phyloP scores from a whole-genome alignment of 1,140 invertebrate species.

The Anastrepha obliqua region DNA sequence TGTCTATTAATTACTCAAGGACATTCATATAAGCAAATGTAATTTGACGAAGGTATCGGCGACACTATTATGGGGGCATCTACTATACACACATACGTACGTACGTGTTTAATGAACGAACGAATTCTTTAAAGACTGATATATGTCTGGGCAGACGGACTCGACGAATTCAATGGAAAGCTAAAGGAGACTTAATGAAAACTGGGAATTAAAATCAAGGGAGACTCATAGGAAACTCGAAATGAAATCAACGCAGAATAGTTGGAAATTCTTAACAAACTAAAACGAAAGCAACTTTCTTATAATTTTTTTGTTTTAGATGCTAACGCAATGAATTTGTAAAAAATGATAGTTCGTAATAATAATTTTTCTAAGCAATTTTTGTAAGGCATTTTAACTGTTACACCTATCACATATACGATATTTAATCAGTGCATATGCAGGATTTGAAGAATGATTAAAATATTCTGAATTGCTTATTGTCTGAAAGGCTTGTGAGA shows the following conservation, averaged over 20 bases:
- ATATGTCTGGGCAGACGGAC: neutral
- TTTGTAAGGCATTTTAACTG: constrained; percentile 49
- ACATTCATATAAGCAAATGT: neutral
- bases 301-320: neutral
- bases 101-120: neutral
- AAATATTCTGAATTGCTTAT: no score
- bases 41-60: neutral
- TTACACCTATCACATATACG: neutral
- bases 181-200: neutral
- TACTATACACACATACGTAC: no score
- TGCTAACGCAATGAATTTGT: neutral
- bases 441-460: no score
- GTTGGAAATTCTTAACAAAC: neutral
- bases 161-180: constrained; percentile 24
- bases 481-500: no score
- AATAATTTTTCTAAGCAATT: neutral
- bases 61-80: neutral
- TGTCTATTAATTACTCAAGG: neutral
- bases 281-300: constrained; percentile 19
- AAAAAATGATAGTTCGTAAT: neutral
- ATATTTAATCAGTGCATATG: neutral
- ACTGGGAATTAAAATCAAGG: neutral
- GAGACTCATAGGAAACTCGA: no score
- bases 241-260: neutral
- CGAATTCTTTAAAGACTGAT: constrained; percentile 47